Conservation (phyloP, 2,797 vertebrate species). For the Leptatherina wallacei region DNA sequence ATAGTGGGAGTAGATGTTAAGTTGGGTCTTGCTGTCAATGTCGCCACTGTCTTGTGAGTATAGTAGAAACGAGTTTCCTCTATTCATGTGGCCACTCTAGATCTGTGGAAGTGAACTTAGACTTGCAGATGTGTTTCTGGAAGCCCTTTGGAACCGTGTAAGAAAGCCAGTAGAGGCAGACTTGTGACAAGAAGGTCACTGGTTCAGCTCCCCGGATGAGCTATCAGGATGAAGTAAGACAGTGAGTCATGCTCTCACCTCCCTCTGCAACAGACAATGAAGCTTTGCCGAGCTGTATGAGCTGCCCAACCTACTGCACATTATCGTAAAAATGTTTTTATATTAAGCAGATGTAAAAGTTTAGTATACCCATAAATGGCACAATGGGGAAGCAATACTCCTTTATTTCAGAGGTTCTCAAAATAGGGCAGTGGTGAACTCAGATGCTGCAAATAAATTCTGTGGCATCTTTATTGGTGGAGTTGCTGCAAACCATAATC, state of each 20-base stretch:
- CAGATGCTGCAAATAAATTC: too few relatives aligned
- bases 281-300: background rate
- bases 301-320: background rate
- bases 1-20: background rate
- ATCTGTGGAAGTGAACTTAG: slow-evolving; percentile 4
- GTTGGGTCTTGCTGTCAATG: background rate
- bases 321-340: background rate
- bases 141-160: background rate
- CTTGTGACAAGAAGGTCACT: slow-evolving; percentile 24
- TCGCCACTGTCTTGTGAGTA: background rate
- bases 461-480: too few relatives aligned
- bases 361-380: background rate
- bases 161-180: slow-evolving; percentile 10
- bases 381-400: background rate
- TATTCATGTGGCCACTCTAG: background rate
- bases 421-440: too few relatives aligned
- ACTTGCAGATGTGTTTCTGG: slow-evolving; percentile 9
- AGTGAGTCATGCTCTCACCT: slow-evolving; percentile 44
- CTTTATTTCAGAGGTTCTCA: too few relatives aligned
- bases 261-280: slow-evolving; percentile 3
- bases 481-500: too few relatives aligned
- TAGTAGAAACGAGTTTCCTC: background rate
- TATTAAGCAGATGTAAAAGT: background rate
- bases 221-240: slow-evolving; percentile 37
- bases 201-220: slow-evolving; percentile 36